Percentiles rank a stretch among this genome's conserved stretches.
Conservation (phyloP, 1,140 invertebrate species). For the Scaptomyza hsui region DNA sequence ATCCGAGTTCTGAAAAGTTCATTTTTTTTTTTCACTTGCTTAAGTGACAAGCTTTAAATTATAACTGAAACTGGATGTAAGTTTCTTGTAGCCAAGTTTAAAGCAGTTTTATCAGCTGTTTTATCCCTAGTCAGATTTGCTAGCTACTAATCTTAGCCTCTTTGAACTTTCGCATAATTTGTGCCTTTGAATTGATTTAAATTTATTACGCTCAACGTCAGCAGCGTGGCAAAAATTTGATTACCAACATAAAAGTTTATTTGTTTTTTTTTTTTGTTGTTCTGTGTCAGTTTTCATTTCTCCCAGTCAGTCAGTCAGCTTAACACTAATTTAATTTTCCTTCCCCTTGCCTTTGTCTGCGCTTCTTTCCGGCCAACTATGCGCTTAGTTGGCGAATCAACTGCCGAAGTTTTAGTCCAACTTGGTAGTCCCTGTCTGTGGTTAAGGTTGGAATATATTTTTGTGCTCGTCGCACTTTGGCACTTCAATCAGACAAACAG, state of each 20-base stretch:
- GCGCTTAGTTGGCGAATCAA: constrained; percentile 21
- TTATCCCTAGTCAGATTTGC: not conserved
- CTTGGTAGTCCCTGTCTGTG: not conserved
- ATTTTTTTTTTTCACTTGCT: too few relatives aligned
- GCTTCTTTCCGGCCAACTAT: constrained; percentile 8
- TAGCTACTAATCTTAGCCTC: not conserved
- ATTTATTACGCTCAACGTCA: constrained; percentile 66
- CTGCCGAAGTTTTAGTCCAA: not conserved
- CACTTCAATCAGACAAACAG: constrained; percentile 49
- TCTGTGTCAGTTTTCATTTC: constrained; percentile 33
- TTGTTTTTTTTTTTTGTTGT: constrained; percentile 47
- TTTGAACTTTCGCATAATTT: constrained; percentile 7
- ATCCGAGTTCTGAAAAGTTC: not conserved
- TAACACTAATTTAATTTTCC: constrained; percentile 74
- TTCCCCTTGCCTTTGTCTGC: too few relatives aligned
- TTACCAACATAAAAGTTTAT: constrained; percentile 79
- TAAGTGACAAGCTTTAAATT: too few relatives aligned
- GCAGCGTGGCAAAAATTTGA: constrained; percentile 70
- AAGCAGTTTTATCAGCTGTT: too few relatives aligned
- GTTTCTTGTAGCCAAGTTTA: too few relatives aligned
- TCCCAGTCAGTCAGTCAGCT: constrained; percentile 14
- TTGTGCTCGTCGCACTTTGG: constrained; percentile 30
- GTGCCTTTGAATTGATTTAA: constrained; percentile 70
- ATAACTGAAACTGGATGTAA: too few relatives aligned
- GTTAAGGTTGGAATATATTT: constrained; percentile 8